phyloP scores from a whole-genome alignment of 2,113 vertebrate genomes.

The Eleginops maclovinus region DNA sequence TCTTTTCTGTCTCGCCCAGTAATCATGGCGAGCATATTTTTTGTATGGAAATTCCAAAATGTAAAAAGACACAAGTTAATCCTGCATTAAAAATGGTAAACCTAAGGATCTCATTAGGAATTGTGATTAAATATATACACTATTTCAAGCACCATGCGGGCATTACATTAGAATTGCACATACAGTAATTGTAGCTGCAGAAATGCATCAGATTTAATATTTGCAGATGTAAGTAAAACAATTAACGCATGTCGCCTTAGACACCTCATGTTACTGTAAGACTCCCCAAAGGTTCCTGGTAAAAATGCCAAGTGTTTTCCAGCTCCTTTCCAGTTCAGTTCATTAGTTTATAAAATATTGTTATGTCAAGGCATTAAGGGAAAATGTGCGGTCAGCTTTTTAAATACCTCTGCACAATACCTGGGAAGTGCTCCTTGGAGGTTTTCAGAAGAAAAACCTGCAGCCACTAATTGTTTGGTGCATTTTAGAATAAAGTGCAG shows the following conservation, averaged over 20 bases:
- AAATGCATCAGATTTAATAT: not conserved
- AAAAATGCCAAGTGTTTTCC: not conserved
- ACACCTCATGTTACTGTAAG: not conserved
- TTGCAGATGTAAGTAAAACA: no score
- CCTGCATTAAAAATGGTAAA: not conserved
- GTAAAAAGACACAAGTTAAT: not conserved
- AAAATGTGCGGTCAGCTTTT: not conserved
- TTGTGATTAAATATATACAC: not conserved
- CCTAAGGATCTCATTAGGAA: not conserved
- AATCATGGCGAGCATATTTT: not conserved
- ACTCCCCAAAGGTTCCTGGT: not conserved
- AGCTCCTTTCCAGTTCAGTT: not conserved
- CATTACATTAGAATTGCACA: not conserved
- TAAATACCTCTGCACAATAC: not conserved
- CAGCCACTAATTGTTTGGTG: not conserved
- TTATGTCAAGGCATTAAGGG: not conserved
- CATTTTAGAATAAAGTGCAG: no score
- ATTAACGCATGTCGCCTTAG: no score
- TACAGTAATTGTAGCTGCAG: not conserved
- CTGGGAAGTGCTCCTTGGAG: no score
- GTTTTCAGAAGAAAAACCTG: no score
- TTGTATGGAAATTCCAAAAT: not conserved
- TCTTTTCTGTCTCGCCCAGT: not conserved
- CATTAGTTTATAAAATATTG: no score
- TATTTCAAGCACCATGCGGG: not conserved